Evolutionary conservation across 2,113 vertebrate genomes (phyloP).

Genomic region (Anhinga anhinga): DNA sequence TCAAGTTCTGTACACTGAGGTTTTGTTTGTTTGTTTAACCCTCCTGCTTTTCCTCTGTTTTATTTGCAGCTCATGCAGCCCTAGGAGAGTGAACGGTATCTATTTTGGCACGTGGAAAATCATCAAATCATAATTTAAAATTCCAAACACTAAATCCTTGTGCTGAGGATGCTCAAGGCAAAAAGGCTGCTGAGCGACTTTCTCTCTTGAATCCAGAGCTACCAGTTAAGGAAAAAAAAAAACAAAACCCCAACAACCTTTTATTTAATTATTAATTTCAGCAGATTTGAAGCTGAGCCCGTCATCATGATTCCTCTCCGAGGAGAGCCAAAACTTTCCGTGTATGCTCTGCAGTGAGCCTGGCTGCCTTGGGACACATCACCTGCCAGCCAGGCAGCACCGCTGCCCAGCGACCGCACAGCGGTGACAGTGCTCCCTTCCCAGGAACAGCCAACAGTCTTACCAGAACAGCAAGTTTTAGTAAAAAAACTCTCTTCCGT

Average conservation of each 20-base stretch:
- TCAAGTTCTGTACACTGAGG: neutral
- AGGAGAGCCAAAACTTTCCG: neutral
- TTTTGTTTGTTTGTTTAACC: neutral
- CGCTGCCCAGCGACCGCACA: neutral
- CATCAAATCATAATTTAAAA: constrained; percentile 6
- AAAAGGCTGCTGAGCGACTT: neutral
- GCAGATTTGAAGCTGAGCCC: neutral
- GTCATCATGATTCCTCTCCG: rapidly evolving
- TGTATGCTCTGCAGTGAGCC: neutral
- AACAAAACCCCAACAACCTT: neutral
- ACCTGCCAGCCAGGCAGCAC: neutral
- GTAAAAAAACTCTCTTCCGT: neutral
- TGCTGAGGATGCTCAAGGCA: neutral
- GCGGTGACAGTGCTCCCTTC: neutral
- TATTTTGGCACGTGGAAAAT: neutral
- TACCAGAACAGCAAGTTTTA: neutral
- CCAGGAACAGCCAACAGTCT: neutral
- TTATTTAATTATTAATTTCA: neutral
- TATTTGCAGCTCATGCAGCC: neutral
- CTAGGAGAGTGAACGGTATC: neutral
- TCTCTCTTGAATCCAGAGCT: neutral
- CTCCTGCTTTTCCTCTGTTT: neutral
- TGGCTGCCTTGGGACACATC: neutral
- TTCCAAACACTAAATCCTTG: neutral
- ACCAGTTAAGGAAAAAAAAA: neutral